Percentiles rank a stretch among this genome's conserved stretches.
phyloP scores from a whole-genome alignment of 2,113 vertebrate species.

The Campylorhamphus procurvoides region DNA sequence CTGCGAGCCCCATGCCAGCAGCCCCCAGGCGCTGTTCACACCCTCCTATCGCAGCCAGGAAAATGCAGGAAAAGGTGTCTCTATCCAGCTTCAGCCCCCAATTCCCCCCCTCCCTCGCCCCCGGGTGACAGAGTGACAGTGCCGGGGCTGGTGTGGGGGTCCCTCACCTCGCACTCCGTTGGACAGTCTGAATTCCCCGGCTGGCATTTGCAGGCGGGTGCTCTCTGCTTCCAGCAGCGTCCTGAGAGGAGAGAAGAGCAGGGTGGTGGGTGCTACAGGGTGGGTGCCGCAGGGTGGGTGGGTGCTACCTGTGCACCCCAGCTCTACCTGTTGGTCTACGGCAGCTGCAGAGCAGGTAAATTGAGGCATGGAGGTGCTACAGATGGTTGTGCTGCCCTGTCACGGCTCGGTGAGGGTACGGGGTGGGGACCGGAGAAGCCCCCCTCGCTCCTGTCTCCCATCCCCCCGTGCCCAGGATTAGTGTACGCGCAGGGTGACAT shows the following conservation, averaged over 20 bases:
- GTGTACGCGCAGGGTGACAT: constrained; percentile 61
- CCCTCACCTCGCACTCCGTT: constrained; percentile 66
- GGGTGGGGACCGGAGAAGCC: background rate
- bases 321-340: background rate
- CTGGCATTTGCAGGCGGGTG: constrained; percentile 64
- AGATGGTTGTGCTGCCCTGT: background rate
- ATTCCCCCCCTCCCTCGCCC: background rate
- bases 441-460: background rate
- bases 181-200: background rate
- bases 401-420: fast-evolving
- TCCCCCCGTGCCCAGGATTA: background rate
- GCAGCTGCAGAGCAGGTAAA: background rate
- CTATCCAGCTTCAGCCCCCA: background rate
- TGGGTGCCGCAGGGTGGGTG: background rate
- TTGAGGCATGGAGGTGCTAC: background rate
- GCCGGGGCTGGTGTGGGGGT: background rate
- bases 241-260: constrained; percentile 10
- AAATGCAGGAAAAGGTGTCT: background rate
- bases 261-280: background rate
- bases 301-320: background rate
- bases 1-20: background rate
- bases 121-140: fast-evolving
- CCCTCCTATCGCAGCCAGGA: background rate
- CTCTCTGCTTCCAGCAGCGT: constrained; percentile 78
- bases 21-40: background rate